These are phyloP conservation scores for Anolis apletophallus DNA, from an alignment of 2,797 vertebrate genomes.

Conservation along the genomic window DNA sequence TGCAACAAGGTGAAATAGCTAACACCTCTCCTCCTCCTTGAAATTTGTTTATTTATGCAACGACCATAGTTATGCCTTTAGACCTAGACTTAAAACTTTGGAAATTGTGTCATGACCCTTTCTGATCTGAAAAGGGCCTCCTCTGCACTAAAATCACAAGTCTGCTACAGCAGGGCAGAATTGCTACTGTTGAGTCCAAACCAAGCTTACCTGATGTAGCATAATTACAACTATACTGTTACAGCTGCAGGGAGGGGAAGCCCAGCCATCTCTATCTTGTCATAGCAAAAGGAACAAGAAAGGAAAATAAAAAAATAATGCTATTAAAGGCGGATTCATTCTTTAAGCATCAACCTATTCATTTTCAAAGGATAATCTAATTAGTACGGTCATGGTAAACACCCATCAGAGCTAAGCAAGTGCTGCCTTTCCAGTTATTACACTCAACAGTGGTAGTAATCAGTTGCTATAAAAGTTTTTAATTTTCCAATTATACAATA, in stretches of 20 bases:
- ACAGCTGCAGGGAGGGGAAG: neutral
- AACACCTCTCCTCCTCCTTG: no score
- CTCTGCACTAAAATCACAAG: neutral
- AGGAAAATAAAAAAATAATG: neutral
- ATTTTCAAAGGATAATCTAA: slow-evolving; percentile 55
- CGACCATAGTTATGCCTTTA: no score
- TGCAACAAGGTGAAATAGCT: no score
- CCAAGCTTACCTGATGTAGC: neutral
- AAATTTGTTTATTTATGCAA: no score
- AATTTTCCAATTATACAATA: neutral
- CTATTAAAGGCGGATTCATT: neutral
- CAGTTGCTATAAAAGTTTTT: neutral
- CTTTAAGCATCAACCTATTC: neutral
- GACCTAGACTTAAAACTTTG: no score
- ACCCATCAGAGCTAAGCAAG: neutral
- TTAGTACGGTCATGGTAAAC: slow-evolving; percentile 18
- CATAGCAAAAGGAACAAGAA: neutral
- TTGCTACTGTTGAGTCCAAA: neutral
- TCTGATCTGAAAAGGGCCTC: neutral
- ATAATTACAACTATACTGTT: neutral
- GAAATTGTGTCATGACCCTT: neutral
- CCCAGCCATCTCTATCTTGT: neutral
- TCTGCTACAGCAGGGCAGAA: neutral
- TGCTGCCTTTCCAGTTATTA: neutral
- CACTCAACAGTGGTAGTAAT: neutral